These are phyloP conservation scores for Meda fulgida DNA, from an alignment of 2,797 vertebrate species.

Conservation along the genomic window DNA sequence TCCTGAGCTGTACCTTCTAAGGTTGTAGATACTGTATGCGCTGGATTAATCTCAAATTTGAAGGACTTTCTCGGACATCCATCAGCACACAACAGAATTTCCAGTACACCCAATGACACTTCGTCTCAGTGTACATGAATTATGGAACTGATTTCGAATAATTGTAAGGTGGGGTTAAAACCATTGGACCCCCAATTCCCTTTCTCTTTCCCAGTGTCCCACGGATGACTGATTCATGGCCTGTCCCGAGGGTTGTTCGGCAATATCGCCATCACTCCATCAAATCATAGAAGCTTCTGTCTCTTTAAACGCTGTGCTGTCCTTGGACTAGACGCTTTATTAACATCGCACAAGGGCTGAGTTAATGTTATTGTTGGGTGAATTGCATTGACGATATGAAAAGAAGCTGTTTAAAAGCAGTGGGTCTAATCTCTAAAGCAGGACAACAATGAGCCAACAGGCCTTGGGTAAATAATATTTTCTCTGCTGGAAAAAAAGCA, in stretches of 20 bases:
- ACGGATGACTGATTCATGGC: constrained; percentile 53
- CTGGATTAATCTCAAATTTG: constrained; percentile 32
- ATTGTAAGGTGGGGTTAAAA: constrained; percentile 46
- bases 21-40: neutral
- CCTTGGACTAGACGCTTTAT: constrained; percentile 29
- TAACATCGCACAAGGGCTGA: constrained; percentile 34
- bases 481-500: constrained; percentile 7
- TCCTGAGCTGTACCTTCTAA: neutral
- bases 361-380: constrained; percentile 34
- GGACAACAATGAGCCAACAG: constrained; percentile 30
- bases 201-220: constrained; percentile 16
- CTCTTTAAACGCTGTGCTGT: constrained; percentile 6
- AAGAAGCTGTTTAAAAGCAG: constrained; percentile 34
- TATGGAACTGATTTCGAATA: constrained; percentile 50
- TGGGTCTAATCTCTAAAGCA: constrained; percentile 1
- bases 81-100: constrained; percentile 47
- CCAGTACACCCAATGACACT: constrained; percentile 33
- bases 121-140: constrained; percentile 50
- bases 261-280: constrained; percentile 11
- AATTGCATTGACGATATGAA: constrained; percentile 33
- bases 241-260: constrained; percentile 38
- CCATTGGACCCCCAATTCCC: neutral
- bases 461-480: constrained; percentile 36
- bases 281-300: constrained; percentile 4
- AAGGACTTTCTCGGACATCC: constrained; percentile 30